Percentiles rank a stretch among this genome's conserved stretches.
Evolutionary conservation across 2,797 vertebrate genomes (phyloP).

Genomic region (Danionella dracula): DNA sequence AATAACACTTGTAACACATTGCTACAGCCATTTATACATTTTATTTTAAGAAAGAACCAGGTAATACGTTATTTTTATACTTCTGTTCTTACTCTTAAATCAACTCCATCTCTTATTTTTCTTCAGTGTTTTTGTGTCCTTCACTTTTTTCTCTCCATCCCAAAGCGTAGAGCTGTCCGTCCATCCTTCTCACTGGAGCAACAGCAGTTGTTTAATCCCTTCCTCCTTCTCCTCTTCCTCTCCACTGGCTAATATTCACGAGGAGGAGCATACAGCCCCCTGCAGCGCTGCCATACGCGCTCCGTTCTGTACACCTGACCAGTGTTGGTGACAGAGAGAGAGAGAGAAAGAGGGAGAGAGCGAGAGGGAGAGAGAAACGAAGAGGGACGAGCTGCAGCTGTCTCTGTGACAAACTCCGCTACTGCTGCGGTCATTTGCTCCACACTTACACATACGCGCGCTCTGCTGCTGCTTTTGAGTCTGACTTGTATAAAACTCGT

Average conservation of each 20-base stretch:
- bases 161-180: not conserved
- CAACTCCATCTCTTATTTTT: not conserved
- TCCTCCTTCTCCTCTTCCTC: not conserved
- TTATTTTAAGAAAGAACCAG: too few relatives aligned
- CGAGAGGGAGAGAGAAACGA: conserved; percentile 10
- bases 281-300: conserved; percentile 17
- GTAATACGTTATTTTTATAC: too few relatives aligned
- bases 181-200: not conserved
- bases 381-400: conserved; percentile 50
- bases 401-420: conserved; percentile 47
- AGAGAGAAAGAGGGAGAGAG: not conserved
- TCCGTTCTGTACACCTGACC: conserved; percentile 41
- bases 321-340: conserved; percentile 29
- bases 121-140: not conserved
- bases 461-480: conserved; percentile 20
- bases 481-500: conserved; percentile 32
- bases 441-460: not conserved
- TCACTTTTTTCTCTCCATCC: not conserved
- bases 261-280: not conserved
- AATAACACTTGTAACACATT: too few relatives aligned
- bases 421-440: conserved; percentile 26
- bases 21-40: too few relatives aligned
- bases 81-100: not conserved
- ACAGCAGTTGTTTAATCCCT: conserved; percentile 22
- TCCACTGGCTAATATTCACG: conserved; percentile 21